These are phyloP conservation scores for Dicentrarchus labrax DNA, from an alignment of 2,113 vertebrate genomes.

Conservation along the genomic window DNA sequence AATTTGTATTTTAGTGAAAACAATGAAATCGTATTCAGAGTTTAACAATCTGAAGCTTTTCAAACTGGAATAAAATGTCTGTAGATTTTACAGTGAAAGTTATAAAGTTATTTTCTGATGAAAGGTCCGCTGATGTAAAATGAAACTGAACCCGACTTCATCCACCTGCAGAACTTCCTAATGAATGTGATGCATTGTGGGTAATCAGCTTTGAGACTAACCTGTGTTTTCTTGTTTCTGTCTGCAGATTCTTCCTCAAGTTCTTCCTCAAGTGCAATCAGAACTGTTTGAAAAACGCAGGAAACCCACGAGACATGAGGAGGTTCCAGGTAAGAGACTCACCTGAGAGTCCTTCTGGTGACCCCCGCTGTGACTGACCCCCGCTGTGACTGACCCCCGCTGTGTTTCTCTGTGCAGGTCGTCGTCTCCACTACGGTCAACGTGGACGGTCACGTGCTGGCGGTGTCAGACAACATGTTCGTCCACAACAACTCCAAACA, in stretches of 20 bases:
- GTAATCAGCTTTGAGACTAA: slow-evolving; percentile 4
- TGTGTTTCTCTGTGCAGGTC: slow-evolving; percentile 82
- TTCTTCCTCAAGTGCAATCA: slow-evolving; percentile 98
- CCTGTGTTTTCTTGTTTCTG: slow-evolving; percentile 3
- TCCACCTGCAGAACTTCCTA: neutral
- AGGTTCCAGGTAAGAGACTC: slow-evolving; percentile 90
- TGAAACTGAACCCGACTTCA: neutral
- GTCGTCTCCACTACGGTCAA: slow-evolving; percentile 96
- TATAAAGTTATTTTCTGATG: neutral
- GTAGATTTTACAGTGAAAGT: too few species aligned
- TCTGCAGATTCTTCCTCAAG: slow-evolving; percentile 91
- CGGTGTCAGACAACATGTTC: slow-evolving; percentile 97
- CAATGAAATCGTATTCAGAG: too few species aligned
- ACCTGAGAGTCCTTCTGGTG: too few species aligned
- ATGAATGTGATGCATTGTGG: neutral
- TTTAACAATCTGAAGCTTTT: too few species aligned
- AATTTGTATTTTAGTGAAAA: too few species aligned
- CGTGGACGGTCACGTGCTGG: slow-evolving; percentile 94
- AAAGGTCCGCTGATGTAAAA: neutral
- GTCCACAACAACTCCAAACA: slow-evolving; percentile 99
- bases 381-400: too few species aligned
- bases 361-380: too few species aligned
- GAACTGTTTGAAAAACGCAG: slow-evolving; percentile 96
- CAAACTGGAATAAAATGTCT: too few species aligned
- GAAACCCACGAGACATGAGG: slow-evolving; percentile 95